phyloP scores from a whole-genome alignment of 1,140 invertebrate genomes.

The Battus philenor region DNA sequence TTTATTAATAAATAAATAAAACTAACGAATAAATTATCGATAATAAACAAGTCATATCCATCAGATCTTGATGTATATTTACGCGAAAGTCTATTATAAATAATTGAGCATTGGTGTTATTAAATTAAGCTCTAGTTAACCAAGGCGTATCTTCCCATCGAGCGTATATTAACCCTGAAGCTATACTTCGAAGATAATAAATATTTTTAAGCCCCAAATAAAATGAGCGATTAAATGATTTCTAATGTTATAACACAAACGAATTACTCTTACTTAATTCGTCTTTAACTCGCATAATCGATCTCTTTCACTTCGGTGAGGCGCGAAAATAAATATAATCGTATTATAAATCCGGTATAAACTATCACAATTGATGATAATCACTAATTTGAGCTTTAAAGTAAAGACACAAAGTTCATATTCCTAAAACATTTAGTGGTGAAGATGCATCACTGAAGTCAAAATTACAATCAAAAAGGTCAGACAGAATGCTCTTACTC shows the following conservation, averaged over 20 bases:
- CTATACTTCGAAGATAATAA: not conserved
- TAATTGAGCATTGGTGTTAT: too few species aligned
- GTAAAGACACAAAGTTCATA: too few species aligned
- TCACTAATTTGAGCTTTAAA: too few species aligned
- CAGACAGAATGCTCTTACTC: not conserved
- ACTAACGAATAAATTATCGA: too few species aligned
- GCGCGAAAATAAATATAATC: slow-evolving; percentile 10
- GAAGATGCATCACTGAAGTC: not conserved
- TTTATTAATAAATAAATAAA: too few species aligned
- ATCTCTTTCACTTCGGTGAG: slow-evolving; percentile 3
- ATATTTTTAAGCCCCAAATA: not conserved
- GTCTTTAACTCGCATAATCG: not conserved
- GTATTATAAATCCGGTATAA: slow-evolving; percentile 4
- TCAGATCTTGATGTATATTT: too few species aligned
- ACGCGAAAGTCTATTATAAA: too few species aligned
- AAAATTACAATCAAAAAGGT: slow-evolving; percentile 3
- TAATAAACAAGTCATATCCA: too few species aligned
- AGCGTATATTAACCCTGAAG: slow-evolving; percentile 4
- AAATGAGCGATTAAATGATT: slow-evolving; percentile 1
- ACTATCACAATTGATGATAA: not conserved
- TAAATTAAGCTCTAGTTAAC: too few species aligned
- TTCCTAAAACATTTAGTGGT: too few species aligned
- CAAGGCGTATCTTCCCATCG: too few species aligned
- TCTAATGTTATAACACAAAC: slow-evolving; percentile 4
- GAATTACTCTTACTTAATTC: slow-evolving; percentile 8